phyloP scores from a whole-genome alignment of 2,888 invertebrate species.

The Drosophila limbata region DNA sequence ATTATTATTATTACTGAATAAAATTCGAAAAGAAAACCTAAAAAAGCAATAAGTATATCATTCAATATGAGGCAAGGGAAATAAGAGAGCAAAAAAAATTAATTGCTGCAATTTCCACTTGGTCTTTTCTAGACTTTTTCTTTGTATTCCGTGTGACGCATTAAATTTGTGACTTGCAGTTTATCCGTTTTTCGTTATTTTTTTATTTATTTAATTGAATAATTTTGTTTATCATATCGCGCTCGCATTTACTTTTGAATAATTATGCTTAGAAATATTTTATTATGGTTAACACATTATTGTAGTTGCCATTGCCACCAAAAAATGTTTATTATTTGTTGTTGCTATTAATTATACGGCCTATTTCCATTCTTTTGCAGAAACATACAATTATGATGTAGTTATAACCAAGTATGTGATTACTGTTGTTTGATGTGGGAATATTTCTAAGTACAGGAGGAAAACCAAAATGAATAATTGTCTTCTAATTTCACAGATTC shows the following conservation, averaged over 20 bases:
- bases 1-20: conserved; percentile 6
- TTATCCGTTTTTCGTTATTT: conserved; percentile 21
- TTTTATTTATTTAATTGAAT: conserved; percentile 73
- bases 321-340: conserved; percentile 46
- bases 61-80: background rate
- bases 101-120: background rate
- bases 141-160: background rate
- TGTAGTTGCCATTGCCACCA: conserved; percentile 60
- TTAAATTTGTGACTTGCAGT: background rate
- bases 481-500: conserved; percentile 46
- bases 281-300: conserved; percentile 46
- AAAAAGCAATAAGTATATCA: background rate
- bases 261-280: conserved; percentile 51
- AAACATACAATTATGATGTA: conserved; percentile 35
- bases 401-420: conserved; percentile 37
- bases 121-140: background rate
- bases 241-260: conserved; percentile 47
- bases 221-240: conserved; percentile 67
- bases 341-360: conserved; percentile 38
- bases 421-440: conserved; percentile 16
- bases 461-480: conserved; percentile 44
- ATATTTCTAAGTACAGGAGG: conserved; percentile 25
- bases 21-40: background rate
- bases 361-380: conserved; percentile 4
- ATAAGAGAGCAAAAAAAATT: background rate